These are phyloP conservation scores for Alouatta palliata DNA, from an alignment of 2,113 vertebrate species.

Conservation along the genomic window DNA sequence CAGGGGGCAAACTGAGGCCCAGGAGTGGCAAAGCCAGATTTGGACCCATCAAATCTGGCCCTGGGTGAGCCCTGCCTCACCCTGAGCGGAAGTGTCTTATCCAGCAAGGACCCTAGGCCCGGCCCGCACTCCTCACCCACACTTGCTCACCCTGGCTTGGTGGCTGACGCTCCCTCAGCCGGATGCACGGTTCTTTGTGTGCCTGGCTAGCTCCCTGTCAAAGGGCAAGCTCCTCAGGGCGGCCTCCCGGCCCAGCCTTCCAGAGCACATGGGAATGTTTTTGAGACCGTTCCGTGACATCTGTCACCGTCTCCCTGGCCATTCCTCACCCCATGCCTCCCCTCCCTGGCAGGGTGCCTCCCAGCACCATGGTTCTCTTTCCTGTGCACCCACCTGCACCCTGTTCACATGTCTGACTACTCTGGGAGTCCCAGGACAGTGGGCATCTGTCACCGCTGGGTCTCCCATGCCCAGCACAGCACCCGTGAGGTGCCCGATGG, in stretches of 20 bases:
- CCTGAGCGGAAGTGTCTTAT: background rate
- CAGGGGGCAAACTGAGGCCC: background rate
- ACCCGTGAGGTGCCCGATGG: background rate
- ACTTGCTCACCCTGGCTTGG: background rate
- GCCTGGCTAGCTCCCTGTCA: background rate
- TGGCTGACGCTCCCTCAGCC: background rate
- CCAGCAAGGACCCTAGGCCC: background rate
- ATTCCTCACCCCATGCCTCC: no score
- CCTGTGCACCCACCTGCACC: background rate
- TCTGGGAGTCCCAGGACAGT: background rate
- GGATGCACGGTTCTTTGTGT: background rate
- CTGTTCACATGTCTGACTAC: background rate
- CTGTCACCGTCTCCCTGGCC: no score
- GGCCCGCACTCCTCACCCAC: background rate
- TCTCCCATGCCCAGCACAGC: background rate
- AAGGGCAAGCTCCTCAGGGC: background rate
- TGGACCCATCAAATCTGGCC: background rate
- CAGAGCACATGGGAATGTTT: no score
- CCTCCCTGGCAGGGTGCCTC: no score
- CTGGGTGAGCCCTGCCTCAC: background rate
- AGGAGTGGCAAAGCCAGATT: background rate
- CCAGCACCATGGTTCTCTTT: background rate
- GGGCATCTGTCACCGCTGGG: no score
- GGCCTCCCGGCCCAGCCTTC: no score
- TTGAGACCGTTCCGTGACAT: no score